Base-by-base conservation (phyloP, 2,888 invertebrate species). In the Busseola fusca region DNA sequence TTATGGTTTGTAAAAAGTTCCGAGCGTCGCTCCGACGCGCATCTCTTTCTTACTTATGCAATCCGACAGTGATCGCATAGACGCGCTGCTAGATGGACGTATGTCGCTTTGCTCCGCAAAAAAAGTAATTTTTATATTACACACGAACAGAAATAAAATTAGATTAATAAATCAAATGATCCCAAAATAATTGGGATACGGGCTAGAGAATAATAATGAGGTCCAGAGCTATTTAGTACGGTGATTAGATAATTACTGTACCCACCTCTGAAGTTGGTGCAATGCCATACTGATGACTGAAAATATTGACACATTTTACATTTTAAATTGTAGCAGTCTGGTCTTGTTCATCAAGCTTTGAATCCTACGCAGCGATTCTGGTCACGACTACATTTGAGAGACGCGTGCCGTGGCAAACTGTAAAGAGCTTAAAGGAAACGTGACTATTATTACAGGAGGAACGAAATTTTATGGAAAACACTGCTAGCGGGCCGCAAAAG, bases 361-460 rank as follows among this genome's bases (percentile, higher is more conserved):
- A 75, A 76, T 37, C 57, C 42, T 25, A 34, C 9, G 21, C 12
- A 30, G 21, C 1, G 25, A 37, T 52, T 58, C 72, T 59, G 58
- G 63, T 59, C 78, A 78, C 78, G 78, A 30, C 40, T 27, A 40
- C 59, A 59, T 42, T 59, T 2, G n/a, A 16, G 52, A 1, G n/a
- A 3, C 48, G 34, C 74, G 78, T 75, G 78, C 25, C 48, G 25
- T 3, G 52, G 63, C 48, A 34, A 14, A 18, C 37, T 45, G 27
- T n/a, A 1, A 10, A 25, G 14, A 37, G 71, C 71, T 74, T 69
- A 77, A 1, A 14, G 34, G 6, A 52, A 37, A 34, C 76, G 69
- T 52, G 42, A 25, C 45, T 34, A 18, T 30, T 42, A 21, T 10
- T 12, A 40, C 42, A 16, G 58, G 12, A 16, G 21, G 4, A 18